Base-by-base conservation (phyloP, 2,888 invertebrate genomes). In the Harpalus rubripes region DNA sequence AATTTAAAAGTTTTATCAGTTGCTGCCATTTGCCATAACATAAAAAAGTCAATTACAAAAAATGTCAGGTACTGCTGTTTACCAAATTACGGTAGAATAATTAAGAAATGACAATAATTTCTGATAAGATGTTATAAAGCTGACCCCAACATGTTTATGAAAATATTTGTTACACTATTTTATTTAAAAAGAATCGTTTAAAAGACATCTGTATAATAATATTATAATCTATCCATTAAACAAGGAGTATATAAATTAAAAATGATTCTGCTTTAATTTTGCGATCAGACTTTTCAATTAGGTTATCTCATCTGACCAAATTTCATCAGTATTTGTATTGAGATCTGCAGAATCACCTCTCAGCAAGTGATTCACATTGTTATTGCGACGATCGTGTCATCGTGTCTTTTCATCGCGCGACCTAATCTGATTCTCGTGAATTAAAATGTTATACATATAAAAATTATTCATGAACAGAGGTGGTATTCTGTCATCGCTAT, bases 401-500 rank as follows among this genome's bases (percentile, higher is more conserved):
- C 72, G 72, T 72, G 72, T 72, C 44, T 32, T 72, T 72, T 72
- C 72, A 72, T 74, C 72, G 41, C 7, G 16, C 68, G 72, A 74
- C 26, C 41, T 41, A 22, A 74, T 74, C 72, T 74, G 44, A 44
- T 41, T 74, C 44, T 74, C 1, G 16, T 12, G 41, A 68, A 44
- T 74, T 68, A 68, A 68, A 68, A 68, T 68, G 68, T 63, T 63
- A 22, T 63, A 22, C 22, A 10, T 68, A 12, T 32, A 59, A 68
- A 68, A 68, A 68, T 63, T 68, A 68, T 39, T 15, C 68, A 15
- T 39, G 68, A 68, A n/a, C 39, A 44, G 44, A 74, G 72, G 72
- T 74, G 72, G 18, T 12, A 18, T 44, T 15, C 72, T 74, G 72
- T 74, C 72, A 74, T 74, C 72, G 15, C 72, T 74, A 18, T 18